These are phyloP conservation scores for Geopemphigus sp. DNA, from an alignment of 1,140 invertebrate species.

Conservation along the genomic window DNA sequence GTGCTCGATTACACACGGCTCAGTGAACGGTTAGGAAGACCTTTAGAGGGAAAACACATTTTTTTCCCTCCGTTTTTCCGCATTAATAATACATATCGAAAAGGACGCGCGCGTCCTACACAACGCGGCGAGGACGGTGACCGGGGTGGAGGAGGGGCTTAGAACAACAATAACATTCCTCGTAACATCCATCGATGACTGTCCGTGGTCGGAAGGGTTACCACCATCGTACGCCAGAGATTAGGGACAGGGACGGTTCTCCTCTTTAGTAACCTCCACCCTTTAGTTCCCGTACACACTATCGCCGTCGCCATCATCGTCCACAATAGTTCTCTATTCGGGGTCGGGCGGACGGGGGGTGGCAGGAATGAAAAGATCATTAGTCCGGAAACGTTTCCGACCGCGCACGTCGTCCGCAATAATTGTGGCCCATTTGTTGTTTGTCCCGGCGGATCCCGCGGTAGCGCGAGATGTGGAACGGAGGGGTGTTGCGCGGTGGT, in stretches of 20 bases:
- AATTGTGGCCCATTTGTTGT: slow-evolving; percentile 38
- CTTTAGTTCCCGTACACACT: not conserved
- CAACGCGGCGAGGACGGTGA: not conserved
- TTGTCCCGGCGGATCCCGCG: not conserved
- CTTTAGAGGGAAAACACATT: slow-evolving; percentile 23
- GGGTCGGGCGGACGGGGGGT: too few species aligned
- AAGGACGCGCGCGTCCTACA: not conserved
- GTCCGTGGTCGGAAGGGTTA: slow-evolving; percentile 3
- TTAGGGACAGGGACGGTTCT: not conserved
- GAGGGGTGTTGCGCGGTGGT: not conserved
- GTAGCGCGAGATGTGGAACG: too few species aligned
- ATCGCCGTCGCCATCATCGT: not conserved
- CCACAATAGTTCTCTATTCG: not conserved
- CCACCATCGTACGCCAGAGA: too few species aligned
- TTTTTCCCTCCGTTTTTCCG: not conserved
- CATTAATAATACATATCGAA: slow-evolving; percentile 31
- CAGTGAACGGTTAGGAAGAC: not conserved
- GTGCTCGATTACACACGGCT: slow-evolving; percentile 24
- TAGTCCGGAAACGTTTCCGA: slow-evolving; percentile 34
- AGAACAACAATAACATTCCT: slow-evolving; percentile 34
- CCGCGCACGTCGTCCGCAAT: slow-evolving; percentile 16
- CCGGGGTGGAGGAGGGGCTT: not conserved
- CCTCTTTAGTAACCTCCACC: not conserved
- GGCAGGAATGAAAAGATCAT: slow-evolving; percentile 44
- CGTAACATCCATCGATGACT: not conserved